Base-by-base conservation (phyloP, 2,888 invertebrate species). In the Synergus gifuensis region DNA sequence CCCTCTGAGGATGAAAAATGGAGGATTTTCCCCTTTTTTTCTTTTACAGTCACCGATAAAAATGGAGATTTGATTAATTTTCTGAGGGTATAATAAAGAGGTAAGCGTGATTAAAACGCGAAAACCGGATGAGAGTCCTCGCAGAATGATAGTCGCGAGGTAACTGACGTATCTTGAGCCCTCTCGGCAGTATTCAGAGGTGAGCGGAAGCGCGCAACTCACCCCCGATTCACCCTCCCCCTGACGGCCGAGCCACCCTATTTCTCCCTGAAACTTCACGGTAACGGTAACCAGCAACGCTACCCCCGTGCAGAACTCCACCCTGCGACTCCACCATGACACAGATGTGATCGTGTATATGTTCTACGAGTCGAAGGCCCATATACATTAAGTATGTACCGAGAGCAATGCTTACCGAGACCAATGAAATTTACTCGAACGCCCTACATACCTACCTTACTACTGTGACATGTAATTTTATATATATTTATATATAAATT, bases 71-170 rank as follows among this genome's bases (percentile, higher is more conserved):
- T 49, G 76, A 16, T 44, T 62, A 36, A 62, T 16, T 76, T 60
- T 8, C 58, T 14, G 7, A 7, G 11, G 16, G 8, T 16, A n/a
- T n/a, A 14, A 60, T 66, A 42, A 49, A 54, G 9, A 14, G 63
- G 8, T 40, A 18, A 18, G 16, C 5, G 49, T 14, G 54, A 36
- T 49, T 28, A 60, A 44, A 58, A 40, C 76, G 54, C 28, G 44
- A 49, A 77, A 58, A 77, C 78, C 83, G 79, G 73, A 82, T 69
- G 64, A 78, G 85, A 87, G 84, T 89, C 88, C 88, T 89, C 88
- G 88, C 90, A 89, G 87, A 87, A 87, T 88, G 89, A 89, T 89
- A 85, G 90, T 89, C 90, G 91, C 90, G 90, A 89, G 90, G 90
- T 90, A 89, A 91, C 91, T 91, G 90, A 86, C 89, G 91, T 87